These are phyloP conservation scores for Oryctolagus cuniculus DNA, from an alignment of 2,113 vertebrate genomes.

Conservation along the genomic window mOryCun1.1 NC_091438.1:10147501-10148000, in stretches of 20 bases:
- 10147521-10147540: not conserved
- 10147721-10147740: too few relatives aligned
- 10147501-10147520: not conserved
- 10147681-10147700: not conserved
- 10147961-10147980: too few relatives aligned
- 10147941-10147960: fast-evolving
- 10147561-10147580: not conserved
- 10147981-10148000: too few relatives aligned
- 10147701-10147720: too few relatives aligned
- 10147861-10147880: too few relatives aligned
- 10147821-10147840: too few relatives aligned
- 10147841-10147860: too few relatives aligned
- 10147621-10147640: not conserved
- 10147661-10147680: not conserved
- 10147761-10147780: too few relatives aligned
- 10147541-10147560: not conserved
- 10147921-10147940: not conserved
- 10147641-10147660: not conserved
- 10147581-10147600: not conserved
- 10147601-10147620: not conserved
- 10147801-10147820: not conserved
- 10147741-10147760: too few relatives aligned
- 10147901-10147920: not conserved
- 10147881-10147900: too few relatives aligned
- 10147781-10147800: too few relatives aligned